Conservation (phyloP, 2,113 vertebrate species). For the Cebus imitator region DNA sequence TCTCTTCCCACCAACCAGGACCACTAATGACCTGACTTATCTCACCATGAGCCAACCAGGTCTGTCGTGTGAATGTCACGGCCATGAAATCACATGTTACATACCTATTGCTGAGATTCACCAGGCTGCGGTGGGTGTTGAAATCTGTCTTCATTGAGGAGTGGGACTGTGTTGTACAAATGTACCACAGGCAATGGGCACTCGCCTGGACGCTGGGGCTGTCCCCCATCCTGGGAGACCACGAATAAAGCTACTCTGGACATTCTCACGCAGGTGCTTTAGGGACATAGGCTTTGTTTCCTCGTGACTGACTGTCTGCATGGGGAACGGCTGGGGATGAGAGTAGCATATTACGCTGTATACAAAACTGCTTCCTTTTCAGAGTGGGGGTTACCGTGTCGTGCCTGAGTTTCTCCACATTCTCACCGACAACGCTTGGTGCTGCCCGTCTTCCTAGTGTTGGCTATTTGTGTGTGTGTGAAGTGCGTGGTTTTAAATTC, state of each 20-base stretch:
- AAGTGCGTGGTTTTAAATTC: background rate
- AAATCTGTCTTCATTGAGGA: no score
- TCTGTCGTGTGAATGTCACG: rapidly evolving
- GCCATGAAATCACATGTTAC: rapidly evolving
- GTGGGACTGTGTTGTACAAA: no score
- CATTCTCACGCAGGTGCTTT: rapidly evolving
- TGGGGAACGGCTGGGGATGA: rapidly evolving
- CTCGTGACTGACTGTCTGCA: background rate
- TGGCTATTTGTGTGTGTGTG: background rate
- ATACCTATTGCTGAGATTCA: no score
- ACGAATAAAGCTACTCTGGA: no score
- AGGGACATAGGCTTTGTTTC: no score
- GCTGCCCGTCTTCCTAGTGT: background rate
- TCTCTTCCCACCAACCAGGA: no score
- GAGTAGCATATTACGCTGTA: rapidly evolving
- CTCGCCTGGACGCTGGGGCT: no score
- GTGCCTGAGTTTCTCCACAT: rapidly evolving
- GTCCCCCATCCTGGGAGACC: rapidly evolving
- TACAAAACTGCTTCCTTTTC: no score
- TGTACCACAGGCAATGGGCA: no score
- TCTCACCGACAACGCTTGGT: background rate
- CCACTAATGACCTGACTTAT: background rate
- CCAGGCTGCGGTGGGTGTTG: no score
- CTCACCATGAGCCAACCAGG: rapidly evolving
- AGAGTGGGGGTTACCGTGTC: rapidly evolving